Evolutionary conservation across 2,797 vertebrate species (phyloP).

Genomic region (Coregonus suidteri): DNA sequence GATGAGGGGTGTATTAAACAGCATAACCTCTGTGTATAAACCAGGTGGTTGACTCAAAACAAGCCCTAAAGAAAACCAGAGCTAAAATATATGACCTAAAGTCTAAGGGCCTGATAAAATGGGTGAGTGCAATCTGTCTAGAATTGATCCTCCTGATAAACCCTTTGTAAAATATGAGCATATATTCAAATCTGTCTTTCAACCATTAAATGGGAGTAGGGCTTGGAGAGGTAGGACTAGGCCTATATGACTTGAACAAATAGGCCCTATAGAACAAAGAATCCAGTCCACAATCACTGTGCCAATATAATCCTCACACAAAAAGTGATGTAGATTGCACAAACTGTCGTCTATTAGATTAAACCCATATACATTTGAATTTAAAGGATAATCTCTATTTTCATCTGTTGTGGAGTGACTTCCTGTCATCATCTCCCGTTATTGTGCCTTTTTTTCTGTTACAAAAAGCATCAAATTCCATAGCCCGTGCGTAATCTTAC

Average conservation of each 20-base stretch:
- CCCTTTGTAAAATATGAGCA: not conserved
- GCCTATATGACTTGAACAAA: not conserved
- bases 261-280: not conserved
- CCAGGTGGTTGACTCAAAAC: not conserved
- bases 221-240: not conserved
- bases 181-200: constrained; percentile 11
- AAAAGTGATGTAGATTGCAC: constrained; percentile 59
- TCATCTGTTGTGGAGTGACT: constrained; percentile 66
- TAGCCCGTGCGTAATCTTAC: constrained; percentile 55
- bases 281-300: not conserved
- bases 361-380: constrained; percentile 65
- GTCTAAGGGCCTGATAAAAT: not conserved
- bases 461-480: constrained; percentile 44
- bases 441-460: constrained; percentile 53
- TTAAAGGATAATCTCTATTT: constrained; percentile 64
- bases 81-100: not conserved
- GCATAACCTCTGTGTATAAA: not conserved
- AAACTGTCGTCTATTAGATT: constrained; percentile 62
- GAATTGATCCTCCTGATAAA: constrained; percentile 10
- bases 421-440: constrained; percentile 64
- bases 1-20: not conserved
- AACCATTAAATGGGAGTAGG: not conserved
- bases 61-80: not conserved
- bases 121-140: not conserved
- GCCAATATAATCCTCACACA: constrained; percentile 47